Evolutionary conservation across 2,113 vertebrate species (phyloP), one percentile per base, ranked within the genome.

Genomic region (Myrmecophaga tridactyla): DNA sequence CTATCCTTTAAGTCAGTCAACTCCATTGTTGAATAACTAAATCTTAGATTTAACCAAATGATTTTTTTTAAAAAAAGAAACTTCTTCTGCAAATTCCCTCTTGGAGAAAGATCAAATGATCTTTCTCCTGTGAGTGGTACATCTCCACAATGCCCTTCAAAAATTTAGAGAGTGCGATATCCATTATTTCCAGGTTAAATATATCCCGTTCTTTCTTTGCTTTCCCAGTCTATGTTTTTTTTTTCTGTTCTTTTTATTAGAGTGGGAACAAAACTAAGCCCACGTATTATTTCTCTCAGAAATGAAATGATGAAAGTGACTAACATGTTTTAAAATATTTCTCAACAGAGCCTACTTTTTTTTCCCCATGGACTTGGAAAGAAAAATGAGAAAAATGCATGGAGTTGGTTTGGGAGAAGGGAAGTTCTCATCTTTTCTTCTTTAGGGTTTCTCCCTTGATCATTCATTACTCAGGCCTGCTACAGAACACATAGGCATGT

Each of bases 191-290:
- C 20, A 23, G 20, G 46, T 62, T 94, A 36, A 90, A 92, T 8
- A 25, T 7, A 70, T 7, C 48, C 80, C 46, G 25, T 43, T 90
- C 27, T 60, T 51, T 82, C 36, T 86, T 75, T 92, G 6, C 6
- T 17, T 23, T 78, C 39, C 29, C 60, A 23, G 18, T 85, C 60
- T 70, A 65, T 63, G 39, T 78, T 53, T 77, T 67, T 53, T 77
- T 67, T n/a, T n/a, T n/a, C n/a, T n/a, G n/a, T n/a, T n/a, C n/a
- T n/a, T 75, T 94, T 48, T 78, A 89, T 90, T 86, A 84, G 43
- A 83, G 58, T 56, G 20, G 29, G 9, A 25, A 25, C 67, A 41
- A 80, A 86, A 17, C 72, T 53, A 94, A 77, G 43, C 27, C 73
- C 46, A 72, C 18, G 21, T 60, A 23, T 65, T 36, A 86, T 63